These are phyloP conservation scores for Lampropteryx suffumata DNA, from an alignment of 2,888 invertebrate genomes.

Conservation along the genomic window DNA sequence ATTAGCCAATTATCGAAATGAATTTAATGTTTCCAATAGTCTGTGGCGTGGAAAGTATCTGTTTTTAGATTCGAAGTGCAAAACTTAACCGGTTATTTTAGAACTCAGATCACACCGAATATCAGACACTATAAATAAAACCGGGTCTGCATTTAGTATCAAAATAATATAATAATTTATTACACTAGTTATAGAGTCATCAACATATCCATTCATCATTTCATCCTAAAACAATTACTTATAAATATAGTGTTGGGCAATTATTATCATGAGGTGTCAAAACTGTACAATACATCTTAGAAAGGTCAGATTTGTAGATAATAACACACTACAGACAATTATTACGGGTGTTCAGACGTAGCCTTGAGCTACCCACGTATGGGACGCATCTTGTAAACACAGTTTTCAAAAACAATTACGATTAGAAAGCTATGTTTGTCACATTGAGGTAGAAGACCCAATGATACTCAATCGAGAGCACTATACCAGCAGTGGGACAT, in stretches of 20 bases:
- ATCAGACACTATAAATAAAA: too few relatives aligned
- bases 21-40: constrained; percentile 32
- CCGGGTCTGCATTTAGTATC: too few relatives aligned
- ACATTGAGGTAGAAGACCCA: too few relatives aligned
- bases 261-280: constrained; percentile 34
- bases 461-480: too few relatives aligned
- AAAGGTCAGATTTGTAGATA: constrained; percentile 21
- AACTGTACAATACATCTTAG: constrained; percentile 35
- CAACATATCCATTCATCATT: constrained; percentile 5
- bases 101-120: too few relatives aligned
- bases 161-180: not conserved
- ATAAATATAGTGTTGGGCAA: constrained; percentile 10
- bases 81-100: too few relatives aligned
- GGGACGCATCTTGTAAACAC: too few relatives aligned
- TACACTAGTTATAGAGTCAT: constrained; percentile 25
- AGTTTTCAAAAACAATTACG: too few relatives aligned
- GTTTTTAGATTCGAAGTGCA: too few relatives aligned
- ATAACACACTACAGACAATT: not conserved
- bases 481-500: too few relatives aligned
- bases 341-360: not conserved
- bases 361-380: constrained; percentile 2
- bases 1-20: constrained; percentile 71
- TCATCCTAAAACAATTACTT: constrained; percentile 32
- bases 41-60: too few relatives aligned
- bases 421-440: too few relatives aligned